Evolutionary conservation across 1,140 invertebrate genomes (phyloP).

Genomic region (Frieseomelitta varia): DNA sequence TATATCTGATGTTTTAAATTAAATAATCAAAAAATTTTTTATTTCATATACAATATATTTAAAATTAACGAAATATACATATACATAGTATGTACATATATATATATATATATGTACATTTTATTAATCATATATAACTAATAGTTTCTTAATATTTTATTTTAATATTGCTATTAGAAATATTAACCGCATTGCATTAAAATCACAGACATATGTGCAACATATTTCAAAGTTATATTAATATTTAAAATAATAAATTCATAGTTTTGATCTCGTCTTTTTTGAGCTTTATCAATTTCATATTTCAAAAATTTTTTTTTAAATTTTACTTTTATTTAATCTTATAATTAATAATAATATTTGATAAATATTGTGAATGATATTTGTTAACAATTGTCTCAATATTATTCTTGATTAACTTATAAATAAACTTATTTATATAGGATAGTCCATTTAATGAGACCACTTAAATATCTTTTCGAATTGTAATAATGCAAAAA

Average conservation of each 20-base stretch:
- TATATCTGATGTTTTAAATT: neutral
- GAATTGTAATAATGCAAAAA: no score
- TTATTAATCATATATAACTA: neutral
- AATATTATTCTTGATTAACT: neutral
- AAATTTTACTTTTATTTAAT: neutral
- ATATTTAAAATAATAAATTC: neutral
- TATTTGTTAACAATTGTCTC: neutral
- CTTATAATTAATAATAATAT: neutral
- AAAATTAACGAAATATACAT: neutral
- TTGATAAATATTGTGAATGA: neutral
- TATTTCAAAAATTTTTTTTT: neutral
- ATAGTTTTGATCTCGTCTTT: neutral
- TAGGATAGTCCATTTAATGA: no score
- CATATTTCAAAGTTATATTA: neutral
- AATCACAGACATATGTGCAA: neutral
- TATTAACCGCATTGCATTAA: neutral
- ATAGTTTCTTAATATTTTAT: neutral
- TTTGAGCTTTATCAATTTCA: neutral
- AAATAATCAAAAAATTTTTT: neutral
- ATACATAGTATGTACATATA: neutral
- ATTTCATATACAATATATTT: neutral
- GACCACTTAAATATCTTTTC: no score
- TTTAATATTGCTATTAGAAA: neutral
- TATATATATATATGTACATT: neutral
- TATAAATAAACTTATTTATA: neutral